Conservation (phyloP, 2,113 vertebrate genomes). For the Carassius gibelio region DNA sequence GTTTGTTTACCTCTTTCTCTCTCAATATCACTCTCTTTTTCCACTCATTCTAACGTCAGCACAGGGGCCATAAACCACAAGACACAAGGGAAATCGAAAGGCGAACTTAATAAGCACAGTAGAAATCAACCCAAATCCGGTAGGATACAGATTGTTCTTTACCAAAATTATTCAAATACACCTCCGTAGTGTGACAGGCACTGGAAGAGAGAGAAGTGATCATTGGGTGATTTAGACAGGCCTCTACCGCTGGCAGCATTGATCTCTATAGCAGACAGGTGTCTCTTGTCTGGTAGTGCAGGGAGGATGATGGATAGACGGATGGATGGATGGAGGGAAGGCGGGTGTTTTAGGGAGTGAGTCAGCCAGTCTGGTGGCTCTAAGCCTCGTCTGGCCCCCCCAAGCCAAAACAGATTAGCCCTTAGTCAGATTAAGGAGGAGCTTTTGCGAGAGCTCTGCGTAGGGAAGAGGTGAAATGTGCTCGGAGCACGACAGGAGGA, state of each 20-base stretch:
- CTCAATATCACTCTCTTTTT: conserved; percentile 44
- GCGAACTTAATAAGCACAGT: conserved; percentile 23
- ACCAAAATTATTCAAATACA: conserved; percentile 5
- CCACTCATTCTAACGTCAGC: conserved; percentile 24
- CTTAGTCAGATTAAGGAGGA: conserved; percentile 70
- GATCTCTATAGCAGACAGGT: conserved; percentile 61
- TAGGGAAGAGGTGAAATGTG: conserved; percentile 66
- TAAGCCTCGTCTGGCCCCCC: conserved; percentile 9
- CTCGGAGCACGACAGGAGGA: conserved; percentile 55
- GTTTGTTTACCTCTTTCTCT: conserved; percentile 43
- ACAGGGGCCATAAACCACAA: conserved; percentile 41
- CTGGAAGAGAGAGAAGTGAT: conserved; percentile 39
- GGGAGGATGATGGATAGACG: conserved; percentile 20
- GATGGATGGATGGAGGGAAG: conserved; percentile 7
- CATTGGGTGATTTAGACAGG: conserved; percentile 34
- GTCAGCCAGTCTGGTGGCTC: conserved; percentile 48
- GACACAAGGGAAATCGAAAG: conserved; percentile 39
- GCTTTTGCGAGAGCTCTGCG: conserved; percentile 41
- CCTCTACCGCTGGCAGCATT: conserved; percentile 37
- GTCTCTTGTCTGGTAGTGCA: conserved; percentile 46
- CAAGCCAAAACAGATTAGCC: conserved; percentile 65
- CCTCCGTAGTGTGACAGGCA: not conserved
- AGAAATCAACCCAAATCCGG: not conserved
- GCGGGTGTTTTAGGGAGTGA: conserved; percentile 28
- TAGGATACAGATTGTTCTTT: not conserved